phyloP scores from a whole-genome alignment of 2,113 vertebrate species.

The Megalops atlanticus region DNA sequence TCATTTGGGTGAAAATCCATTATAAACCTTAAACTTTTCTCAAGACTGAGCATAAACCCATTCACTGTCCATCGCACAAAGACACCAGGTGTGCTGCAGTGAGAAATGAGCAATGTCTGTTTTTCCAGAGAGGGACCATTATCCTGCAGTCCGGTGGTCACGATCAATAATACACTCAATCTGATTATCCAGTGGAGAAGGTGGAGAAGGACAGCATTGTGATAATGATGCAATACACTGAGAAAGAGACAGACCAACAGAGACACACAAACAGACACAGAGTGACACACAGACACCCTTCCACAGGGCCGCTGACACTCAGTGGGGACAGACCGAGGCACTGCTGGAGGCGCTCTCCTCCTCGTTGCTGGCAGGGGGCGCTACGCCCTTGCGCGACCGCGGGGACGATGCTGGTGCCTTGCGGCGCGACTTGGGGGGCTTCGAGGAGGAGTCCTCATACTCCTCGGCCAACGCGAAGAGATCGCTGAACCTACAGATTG shows the following conservation, averaged over 20 bases:
- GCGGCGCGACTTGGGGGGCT: slow-evolving; percentile 83
- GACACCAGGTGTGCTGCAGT: too few relatives aligned
- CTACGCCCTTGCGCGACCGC: slow-evolving; percentile 79
- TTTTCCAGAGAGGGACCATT: too few relatives aligned
- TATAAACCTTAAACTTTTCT: too few relatives aligned
- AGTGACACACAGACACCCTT: background rate
- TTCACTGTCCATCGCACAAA: too few relatives aligned
- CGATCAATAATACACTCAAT: too few relatives aligned
- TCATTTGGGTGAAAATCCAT: too few relatives aligned
- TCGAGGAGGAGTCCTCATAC: slow-evolving; percentile 84
- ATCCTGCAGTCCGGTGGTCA: too few relatives aligned
- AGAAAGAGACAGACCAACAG: background rate
- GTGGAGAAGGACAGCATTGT: too few relatives aligned
- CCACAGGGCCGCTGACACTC: background rate
- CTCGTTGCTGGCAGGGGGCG: slow-evolving; percentile 81
- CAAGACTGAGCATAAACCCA: too few relatives aligned
- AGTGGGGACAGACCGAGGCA: slow-evolving; percentile 75
- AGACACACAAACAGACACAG: background rate
- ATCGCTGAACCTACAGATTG: slow-evolving; percentile 80
- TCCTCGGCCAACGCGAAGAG: slow-evolving; percentile 90
- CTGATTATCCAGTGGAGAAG: too few relatives aligned
- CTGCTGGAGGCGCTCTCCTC: slow-evolving; percentile 87
- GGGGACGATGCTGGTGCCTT: slow-evolving; percentile 84
- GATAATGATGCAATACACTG: too few relatives aligned
- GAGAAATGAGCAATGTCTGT: too few relatives aligned